Evolutionary conservation across 35 echinoderm and acorn worm species (phyloP).

Genomic region (Holothuria glaberrima): DNA sequence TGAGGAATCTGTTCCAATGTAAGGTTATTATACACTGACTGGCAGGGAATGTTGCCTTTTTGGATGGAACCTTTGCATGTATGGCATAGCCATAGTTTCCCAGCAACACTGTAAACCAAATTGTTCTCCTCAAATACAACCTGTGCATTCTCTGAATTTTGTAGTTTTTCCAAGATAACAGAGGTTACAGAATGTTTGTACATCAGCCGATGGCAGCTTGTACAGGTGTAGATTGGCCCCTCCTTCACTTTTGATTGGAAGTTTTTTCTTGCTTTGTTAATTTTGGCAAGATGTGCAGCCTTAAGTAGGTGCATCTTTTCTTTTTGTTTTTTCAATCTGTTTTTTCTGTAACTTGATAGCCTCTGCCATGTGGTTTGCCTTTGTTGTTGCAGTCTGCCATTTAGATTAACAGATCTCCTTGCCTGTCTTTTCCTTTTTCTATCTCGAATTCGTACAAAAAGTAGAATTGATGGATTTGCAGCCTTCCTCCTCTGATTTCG

Average conservation of each 20-base stretch:
- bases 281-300: not conserved
- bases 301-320: not conserved
- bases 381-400: not conserved
- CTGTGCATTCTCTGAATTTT: not conserved
- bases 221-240: slow-evolving; percentile 46
- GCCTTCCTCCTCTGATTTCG: not conserved
- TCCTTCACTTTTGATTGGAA: not conserved
- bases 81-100: slow-evolving; percentile 46
- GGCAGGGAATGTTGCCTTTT: not conserved
- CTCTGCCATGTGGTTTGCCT: not conserved
- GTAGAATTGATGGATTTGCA: too few species aligned
- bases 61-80: not conserved
- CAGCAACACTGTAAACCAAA: not conserved
- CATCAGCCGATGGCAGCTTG: slow-evolving; percentile 56
- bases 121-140: not conserved
- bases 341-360: not conserved
- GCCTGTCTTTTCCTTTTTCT: not conserved
- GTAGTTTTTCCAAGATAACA: not conserved
- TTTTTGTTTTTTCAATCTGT: not conserved
- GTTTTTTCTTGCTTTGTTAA: not conserved
- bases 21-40: slow-evolving; percentile 30
- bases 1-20: not conserved
- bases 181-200: slow-evolving; percentile 31
- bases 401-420: not conserved
- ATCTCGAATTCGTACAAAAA: not conserved